A percentile compares a stretch with the other conserved stretches of the same genome.
These are phyloP conservation scores for Atta cephalotes DNA, from an alignment of 1,140 invertebrate species.

Conservation along the genomic window DNA sequence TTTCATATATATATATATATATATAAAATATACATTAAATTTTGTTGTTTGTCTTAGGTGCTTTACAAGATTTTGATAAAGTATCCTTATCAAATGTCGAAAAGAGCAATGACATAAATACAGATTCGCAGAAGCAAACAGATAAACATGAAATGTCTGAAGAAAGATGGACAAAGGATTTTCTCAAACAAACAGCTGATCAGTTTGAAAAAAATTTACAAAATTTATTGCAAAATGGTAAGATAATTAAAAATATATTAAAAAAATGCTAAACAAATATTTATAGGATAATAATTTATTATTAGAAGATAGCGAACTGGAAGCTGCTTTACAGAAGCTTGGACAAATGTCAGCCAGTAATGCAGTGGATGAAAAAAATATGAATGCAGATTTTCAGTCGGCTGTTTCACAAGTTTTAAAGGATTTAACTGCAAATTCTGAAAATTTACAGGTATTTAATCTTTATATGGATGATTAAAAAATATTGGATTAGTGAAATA, in stretches of 20 bases:
- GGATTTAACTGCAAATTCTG: conserved; percentile 82
- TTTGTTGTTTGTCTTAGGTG: conserved; percentile 79
- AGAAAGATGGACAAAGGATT: conserved; percentile 81
- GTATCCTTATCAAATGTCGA: conserved; percentile 69
- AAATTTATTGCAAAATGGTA: conserved; percentile 81
- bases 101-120: conserved; percentile 38
- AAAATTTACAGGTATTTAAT: conserved; percentile 80
- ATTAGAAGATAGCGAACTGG: conserved; percentile 70
- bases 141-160: conserved; percentile 53
- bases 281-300: conserved; percentile 11
- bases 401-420: conserved; percentile 85
- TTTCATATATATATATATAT: background rate
- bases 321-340: conserved; percentile 83
- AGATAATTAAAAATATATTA: conserved; percentile 7
- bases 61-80: conserved; percentile 86
- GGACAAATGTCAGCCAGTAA: conserved; percentile 76
- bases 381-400: conserved; percentile 80
- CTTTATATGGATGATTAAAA: background rate
- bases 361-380: conserved; percentile 73
- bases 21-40: background rate
- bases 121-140: background rate
- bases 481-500: no score
- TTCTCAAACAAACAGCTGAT: conserved; percentile 80
- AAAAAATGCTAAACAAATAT: background rate
- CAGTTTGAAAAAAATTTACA: conserved; percentile 81